phyloP scores from a whole-genome alignment of 1,140 invertebrate species.

The Lordiphosa clarofinis region DNA sequence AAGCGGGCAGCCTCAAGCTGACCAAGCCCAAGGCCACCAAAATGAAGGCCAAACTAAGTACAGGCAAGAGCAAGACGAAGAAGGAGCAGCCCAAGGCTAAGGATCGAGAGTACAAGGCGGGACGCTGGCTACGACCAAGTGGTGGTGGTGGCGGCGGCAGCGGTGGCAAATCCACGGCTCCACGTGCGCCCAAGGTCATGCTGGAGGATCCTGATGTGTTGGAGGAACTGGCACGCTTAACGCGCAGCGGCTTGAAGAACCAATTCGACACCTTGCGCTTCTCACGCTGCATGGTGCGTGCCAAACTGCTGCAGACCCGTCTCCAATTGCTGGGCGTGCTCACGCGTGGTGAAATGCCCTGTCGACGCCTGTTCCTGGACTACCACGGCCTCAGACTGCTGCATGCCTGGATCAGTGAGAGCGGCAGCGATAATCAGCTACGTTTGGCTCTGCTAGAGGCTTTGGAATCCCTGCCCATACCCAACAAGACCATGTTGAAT shows the following conservation, averaged over 20 bases:
- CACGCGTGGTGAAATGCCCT: slow-evolving; percentile 87
- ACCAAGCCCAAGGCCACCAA: slow-evolving; percentile 18
- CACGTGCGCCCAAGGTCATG: slow-evolving; percentile 35
- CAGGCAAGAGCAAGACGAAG: slow-evolving; percentile 17
- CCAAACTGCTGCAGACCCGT: slow-evolving; percentile 88
- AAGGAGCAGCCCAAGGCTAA: slow-evolving; percentile 46
- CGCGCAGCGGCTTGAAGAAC: slow-evolving; percentile 89
- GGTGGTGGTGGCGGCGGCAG: neutral
- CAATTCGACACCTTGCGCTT: slow-evolving; percentile 92
- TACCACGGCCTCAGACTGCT: slow-evolving; percentile 95
- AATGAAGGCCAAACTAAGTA: neutral
- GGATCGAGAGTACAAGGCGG: slow-evolving; percentile 59
- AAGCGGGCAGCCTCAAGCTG: neutral
- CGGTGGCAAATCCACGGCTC: slow-evolving; percentile 15
- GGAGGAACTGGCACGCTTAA: slow-evolving; percentile 88
- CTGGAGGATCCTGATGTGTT: slow-evolving; percentile 83
- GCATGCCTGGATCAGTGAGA: slow-evolving; percentile 92
- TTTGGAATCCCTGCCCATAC: slow-evolving; percentile 90
- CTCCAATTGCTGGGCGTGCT: slow-evolving; percentile 86
- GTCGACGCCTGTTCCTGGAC: slow-evolving; percentile 93
- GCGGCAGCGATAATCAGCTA: slow-evolving; percentile 81
- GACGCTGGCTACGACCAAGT: slow-evolving; percentile 50
- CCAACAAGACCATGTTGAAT: slow-evolving; percentile 94
- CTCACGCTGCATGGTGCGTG: slow-evolving; percentile 94
- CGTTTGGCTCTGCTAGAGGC: slow-evolving; percentile 90